These are phyloP conservation scores for Lamellibrachia luymesi DNA, from an alignment of 1,140 invertebrate species.

Conservation along the genomic window DNA sequence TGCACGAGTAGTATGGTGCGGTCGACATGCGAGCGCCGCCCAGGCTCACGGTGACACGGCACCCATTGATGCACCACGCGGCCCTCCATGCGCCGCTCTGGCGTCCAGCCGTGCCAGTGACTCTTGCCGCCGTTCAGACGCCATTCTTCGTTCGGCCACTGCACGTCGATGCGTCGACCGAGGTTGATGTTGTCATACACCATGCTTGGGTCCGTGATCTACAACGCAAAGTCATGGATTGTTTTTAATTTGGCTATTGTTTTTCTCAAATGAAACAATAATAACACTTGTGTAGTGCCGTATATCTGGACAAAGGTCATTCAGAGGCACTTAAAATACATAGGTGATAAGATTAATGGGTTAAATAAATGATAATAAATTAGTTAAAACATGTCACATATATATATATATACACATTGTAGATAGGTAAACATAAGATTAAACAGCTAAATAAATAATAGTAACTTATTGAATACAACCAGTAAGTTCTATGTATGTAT, in stretches of 20 bases:
- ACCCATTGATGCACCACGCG: constrained; percentile 87
- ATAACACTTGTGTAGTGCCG: too few species aligned
- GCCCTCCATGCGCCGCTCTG: constrained; percentile 86
- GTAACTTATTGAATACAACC: too few species aligned
- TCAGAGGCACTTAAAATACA: too few species aligned
- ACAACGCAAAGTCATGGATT: constrained; percentile 12
- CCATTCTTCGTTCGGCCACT: constrained; percentile 88
- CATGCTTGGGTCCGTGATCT: constrained; percentile 74
- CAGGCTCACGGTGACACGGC: constrained; percentile 82
- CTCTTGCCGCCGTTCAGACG: constrained; percentile 78
- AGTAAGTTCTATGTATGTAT: background rate
- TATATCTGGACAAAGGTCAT: too few species aligned
- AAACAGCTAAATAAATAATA: too few species aligned
- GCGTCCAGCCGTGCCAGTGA: constrained; percentile 86
- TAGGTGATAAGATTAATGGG: too few species aligned
- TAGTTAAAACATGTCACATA: too few species aligned
- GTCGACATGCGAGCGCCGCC: constrained; percentile 82
- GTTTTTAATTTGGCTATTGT: background rate
- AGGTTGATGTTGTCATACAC: constrained; percentile 89
- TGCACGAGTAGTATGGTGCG: constrained; percentile 87
- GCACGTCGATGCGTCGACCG: constrained; percentile 81
- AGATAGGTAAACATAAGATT: too few species aligned
- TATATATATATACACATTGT: too few species aligned
- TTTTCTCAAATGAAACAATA: background rate
- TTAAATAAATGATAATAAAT: too few species aligned